Evolutionary conservation across 2,888 invertebrate species (phyloP), one percentile per base, ranked within the genome.

Genomic region (Tinea trinotella): DNA sequence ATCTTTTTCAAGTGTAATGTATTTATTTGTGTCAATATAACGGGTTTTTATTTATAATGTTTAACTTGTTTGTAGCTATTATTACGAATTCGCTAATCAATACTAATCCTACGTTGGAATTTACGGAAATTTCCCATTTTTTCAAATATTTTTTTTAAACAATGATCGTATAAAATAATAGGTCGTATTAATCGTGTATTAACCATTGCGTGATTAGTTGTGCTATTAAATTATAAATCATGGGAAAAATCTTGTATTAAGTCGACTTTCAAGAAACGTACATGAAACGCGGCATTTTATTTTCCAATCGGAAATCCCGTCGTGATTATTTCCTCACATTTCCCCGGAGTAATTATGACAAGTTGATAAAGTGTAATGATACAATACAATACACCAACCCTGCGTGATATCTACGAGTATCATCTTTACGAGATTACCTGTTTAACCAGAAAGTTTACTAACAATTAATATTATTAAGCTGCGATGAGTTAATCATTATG

Each of bases 231-330:
- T 70, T 73, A 74, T 67, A 60, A 67, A 18, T 19, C 68, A 66
- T 80, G 79, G 67, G 81, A 80, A 76, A 74, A 69, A 69, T 65
- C 64, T 64, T 62, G 59, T 56, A 59, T 56, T 66, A 62, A 76
- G 6, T 24, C 17, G 13, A 24, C 24, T 50, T 50, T 50, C 17
- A 70, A 64, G 67, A 66, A 61, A 60, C 64, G 61, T 62, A 66
- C 62, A 60, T 63, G 61, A 24, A 46, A 58, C 64, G 64, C 66
- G 66, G 67, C 66, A 64, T 59, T 56, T 59, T 54, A 64, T 64
- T 67, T 65, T 56, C 60, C 70, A 69, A 78, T 81, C 78, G 84
- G 83, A 82, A 83, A 82, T 81, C 71, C 83, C 81, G 65, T 69
- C 36, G 46, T 61, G 64, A 76, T 77, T 71, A 66, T 76, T 76